Evolutionary conservation across 2,888 invertebrate genomes (phyloP).

Genomic region (Prosopocoilus inquinatus): DNA sequence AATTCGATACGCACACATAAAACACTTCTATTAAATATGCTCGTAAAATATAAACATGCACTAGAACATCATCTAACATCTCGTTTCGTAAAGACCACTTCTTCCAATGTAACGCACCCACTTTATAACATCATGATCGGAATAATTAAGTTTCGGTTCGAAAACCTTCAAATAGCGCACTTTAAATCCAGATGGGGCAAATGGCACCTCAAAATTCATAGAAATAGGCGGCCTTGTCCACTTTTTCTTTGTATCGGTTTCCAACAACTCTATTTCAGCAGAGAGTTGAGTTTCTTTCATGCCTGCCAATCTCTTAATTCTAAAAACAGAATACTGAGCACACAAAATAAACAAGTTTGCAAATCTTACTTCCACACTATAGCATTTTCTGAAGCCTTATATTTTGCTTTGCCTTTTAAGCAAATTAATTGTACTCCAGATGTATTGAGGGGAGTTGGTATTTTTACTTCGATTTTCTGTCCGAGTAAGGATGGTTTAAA

Average conservation of each 20-base stretch:
- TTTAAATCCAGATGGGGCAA: constrained; percentile 99
- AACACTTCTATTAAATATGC: neutral
- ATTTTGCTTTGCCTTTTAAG: constrained; percentile 98
- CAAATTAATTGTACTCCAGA: constrained; percentile 99
- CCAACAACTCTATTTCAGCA: constrained; percentile 97
- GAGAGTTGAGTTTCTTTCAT: constrained; percentile 99
- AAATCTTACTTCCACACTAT: constrained; percentile 70
- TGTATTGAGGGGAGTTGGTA: constrained; percentile 98
- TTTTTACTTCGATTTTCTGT: constrained; percentile 99
- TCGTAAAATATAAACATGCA: neutral
- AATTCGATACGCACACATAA: too few species aligned
- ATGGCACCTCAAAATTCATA: constrained; percentile 99
- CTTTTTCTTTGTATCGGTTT: constrained; percentile 99
- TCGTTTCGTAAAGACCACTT: constrained; percentile 97
- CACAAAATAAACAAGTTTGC: neutral
- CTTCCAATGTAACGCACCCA: constrained; percentile 99
- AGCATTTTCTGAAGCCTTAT: constrained; percentile 99
- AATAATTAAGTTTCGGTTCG: constrained; percentile 99
- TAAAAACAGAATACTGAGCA: constrained; percentile 37
- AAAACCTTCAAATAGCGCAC: constrained; percentile 99
- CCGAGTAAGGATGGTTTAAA: constrained; percentile 97
- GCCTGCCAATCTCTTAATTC: constrained; percentile 90
- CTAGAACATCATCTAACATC: constrained; percentile 69
- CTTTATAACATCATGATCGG: constrained; percentile 99
- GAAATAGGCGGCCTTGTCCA: constrained; percentile 99